A percentile compares a stretch with the other conserved stretches of the same genome.
Conservation (phyloP, 1,140 invertebrate species). For the Agrilus planipennis region DNA sequence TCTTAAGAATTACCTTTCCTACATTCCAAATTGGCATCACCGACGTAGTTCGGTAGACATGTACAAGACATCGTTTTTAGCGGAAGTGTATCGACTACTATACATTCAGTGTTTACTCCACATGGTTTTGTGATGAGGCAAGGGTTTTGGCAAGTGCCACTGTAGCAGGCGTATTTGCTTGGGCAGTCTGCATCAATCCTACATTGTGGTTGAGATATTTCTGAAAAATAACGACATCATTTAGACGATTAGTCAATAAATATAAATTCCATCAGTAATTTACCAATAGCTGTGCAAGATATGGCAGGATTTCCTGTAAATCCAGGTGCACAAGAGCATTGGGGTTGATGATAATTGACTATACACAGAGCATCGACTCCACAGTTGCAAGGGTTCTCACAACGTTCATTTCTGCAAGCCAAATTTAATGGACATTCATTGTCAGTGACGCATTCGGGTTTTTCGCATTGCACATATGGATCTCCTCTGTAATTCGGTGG, state of each 20-base stretch:
- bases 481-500: constrained; percentile 60
- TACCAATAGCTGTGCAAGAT: constrained; percentile 50
- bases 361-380: constrained; percentile 57
- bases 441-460: constrained; percentile 63
- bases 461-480: constrained; percentile 59
- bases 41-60: constrained; percentile 66
- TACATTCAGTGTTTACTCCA: constrained; percentile 63
- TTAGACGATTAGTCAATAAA: too few species aligned
- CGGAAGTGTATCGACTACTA: constrained; percentile 72
- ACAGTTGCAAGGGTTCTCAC: constrained; percentile 69
- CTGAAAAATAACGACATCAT: too few species aligned
- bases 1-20: constrained; percentile 48
- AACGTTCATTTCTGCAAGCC: constrained; percentile 61
- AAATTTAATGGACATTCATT: constrained; percentile 61
- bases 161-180: constrained; percentile 71
- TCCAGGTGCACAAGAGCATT: constrained; percentile 71
- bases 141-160: constrained; percentile 68
- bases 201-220: constrained; percentile 59
- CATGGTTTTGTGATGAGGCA: constrained; percentile 70
- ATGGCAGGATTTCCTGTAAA: constrained; percentile 66
- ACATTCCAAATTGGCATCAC: constrained; percentile 74
- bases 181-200: constrained; percentile 72
- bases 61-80: constrained; percentile 78
- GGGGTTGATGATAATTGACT: constrained; percentile 61
- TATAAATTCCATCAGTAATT: too few species aligned